Evolutionary conservation across 2,888 invertebrate species (phyloP).

Genomic region (Scrobipalpa atriplicella): DNA sequence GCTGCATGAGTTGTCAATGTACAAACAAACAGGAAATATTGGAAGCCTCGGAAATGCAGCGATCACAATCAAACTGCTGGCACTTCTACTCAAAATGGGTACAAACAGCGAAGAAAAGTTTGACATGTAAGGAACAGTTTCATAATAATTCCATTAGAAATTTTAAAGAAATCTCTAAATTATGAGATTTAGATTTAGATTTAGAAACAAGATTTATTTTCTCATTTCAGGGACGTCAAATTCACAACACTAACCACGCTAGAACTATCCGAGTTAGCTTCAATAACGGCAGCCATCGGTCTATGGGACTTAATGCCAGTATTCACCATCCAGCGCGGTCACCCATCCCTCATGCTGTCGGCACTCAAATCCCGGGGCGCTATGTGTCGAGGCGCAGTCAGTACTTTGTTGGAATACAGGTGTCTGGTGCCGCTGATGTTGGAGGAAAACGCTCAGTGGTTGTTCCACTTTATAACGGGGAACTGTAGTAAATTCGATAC

Average conservation of each 20-base stretch:
- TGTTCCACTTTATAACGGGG: constrained; percentile 77
- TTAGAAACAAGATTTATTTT: too few species aligned
- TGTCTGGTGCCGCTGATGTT: constrained; percentile 65
- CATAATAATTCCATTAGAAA: too few species aligned
- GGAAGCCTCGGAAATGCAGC: constrained; percentile 61
- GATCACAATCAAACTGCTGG: constrained; percentile 64
- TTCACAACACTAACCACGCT: constrained; percentile 54
- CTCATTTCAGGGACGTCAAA: constrained; percentile 59
- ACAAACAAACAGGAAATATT: constrained; percentile 55
- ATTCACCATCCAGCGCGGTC: constrained; percentile 67
- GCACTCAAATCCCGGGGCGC: constrained; percentile 56
- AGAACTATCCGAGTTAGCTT: constrained; percentile 63
- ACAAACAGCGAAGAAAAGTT: constrained; percentile 60
- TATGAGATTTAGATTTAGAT: too few species aligned
- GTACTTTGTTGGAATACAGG: constrained; percentile 55
- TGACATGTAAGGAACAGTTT: constrained; percentile 57
- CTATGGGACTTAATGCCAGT: constrained; percentile 75
- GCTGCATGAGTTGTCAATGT: constrained; percentile 64
- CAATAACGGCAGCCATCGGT: constrained; percentile 65
- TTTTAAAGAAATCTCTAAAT: too few species aligned
- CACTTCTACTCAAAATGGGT: constrained; percentile 61
- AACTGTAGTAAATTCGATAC: constrained; percentile 79
- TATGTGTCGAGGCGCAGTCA: constrained; percentile 67
- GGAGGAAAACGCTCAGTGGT: constrained; percentile 74
- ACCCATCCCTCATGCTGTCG: constrained; percentile 58